Conservation (phyloP, 2,888 invertebrate species). For the Taphrorychus bicolor region DNA sequence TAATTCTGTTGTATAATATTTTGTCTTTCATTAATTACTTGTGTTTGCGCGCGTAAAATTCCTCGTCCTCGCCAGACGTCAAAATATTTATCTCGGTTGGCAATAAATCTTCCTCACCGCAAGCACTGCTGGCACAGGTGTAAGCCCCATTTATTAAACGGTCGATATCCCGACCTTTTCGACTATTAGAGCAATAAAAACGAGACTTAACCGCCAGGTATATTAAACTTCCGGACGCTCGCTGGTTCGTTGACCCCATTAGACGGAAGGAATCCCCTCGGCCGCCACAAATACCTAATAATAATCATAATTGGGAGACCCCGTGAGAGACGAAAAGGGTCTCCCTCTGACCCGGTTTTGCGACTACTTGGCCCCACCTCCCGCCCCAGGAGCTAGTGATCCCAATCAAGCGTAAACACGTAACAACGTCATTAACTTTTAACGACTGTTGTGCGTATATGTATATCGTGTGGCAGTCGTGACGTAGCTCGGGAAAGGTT, state of each 20-base stretch:
- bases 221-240: conserved; percentile 8
- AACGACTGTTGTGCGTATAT: conserved; percentile 4
- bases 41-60: too few relatives aligned
- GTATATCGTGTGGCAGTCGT: conserved; percentile 7
- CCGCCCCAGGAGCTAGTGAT: conserved; percentile 18
- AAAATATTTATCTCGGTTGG: neutral
- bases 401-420: conserved; percentile 19
- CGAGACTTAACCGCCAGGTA: conserved; percentile 8
- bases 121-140: neutral
- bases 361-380: conserved; percentile 18
- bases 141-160: neutral
- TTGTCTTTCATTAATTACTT: too few relatives aligned
- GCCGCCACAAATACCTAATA: conserved; percentile 16
- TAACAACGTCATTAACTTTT: conserved; percentile 27
- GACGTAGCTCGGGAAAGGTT: conserved; percentile 1
- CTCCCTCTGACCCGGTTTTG: conserved; percentile 31
- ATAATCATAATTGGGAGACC: too few relatives aligned
- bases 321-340: conserved; percentile 22
- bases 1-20: too few relatives aligned
- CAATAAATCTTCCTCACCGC: neutral
- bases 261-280: conserved; percentile 23
- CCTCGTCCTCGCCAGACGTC: neutral
- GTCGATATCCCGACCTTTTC: conserved; percentile 7
- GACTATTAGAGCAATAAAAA: conserved; percentile 4
- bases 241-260: conserved; percentile 12